Evolutionary conservation across 2,888 invertebrate genomes (phyloP).

Genomic region (Sphaeridia pumilis): DNA sequence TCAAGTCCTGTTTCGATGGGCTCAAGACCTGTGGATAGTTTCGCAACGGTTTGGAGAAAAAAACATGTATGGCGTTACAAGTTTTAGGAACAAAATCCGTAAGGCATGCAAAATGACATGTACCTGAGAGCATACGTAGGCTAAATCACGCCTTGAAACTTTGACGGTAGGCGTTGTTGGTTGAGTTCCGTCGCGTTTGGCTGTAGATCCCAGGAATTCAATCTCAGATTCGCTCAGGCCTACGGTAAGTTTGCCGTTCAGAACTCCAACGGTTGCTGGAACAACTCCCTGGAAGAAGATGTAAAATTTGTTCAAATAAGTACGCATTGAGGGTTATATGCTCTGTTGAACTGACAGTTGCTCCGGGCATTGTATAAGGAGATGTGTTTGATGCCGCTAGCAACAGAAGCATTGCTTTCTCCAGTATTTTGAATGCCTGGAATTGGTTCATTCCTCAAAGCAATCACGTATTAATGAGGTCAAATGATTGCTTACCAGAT

Average conservation of each 20-base stretch:
- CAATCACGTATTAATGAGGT: not conserved
- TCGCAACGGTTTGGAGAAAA: too few species aligned
- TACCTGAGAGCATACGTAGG: conserved; percentile 57
- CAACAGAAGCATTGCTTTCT: too few species aligned
- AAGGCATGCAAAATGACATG: conserved; percentile 12
- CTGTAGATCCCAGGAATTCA: conserved; percentile 24
- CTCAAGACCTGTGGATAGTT: too few species aligned
- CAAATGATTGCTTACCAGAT: not conserved
- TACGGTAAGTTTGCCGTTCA: conserved; percentile 68
- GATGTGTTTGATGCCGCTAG: too few species aligned
- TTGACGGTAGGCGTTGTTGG: conserved; percentile 47
- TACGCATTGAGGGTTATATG: too few species aligned
- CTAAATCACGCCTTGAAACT: conserved; percentile 76
- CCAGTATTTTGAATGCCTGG: too few species aligned
- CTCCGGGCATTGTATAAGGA: too few species aligned
- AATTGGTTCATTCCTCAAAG: not conserved
- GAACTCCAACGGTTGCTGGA: conserved; percentile 86
- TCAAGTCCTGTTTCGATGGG: too few species aligned
- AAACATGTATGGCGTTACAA: too few species aligned
- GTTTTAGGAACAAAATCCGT: too few species aligned
- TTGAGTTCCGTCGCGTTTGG: not conserved
- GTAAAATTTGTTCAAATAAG: too few species aligned
- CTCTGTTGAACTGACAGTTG: too few species aligned
- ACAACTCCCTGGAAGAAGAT: conserved; percentile 53
- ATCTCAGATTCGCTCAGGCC: conserved; percentile 52